Base-by-base conservation (phyloP, 2,888 invertebrate species). In the Andrena camellia region DNA sequence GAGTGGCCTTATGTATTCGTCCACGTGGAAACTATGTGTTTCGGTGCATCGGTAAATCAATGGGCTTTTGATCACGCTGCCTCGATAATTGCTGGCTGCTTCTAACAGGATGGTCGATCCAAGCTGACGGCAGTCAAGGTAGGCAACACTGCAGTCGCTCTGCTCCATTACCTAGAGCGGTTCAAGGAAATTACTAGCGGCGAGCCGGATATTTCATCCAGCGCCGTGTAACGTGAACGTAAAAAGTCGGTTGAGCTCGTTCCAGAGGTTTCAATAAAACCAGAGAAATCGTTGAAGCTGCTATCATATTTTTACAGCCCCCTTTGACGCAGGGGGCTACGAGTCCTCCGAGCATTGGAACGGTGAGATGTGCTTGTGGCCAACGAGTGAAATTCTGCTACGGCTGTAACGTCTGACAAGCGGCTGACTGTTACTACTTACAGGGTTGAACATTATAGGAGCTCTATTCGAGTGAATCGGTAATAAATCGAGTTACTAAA, bases 51-150 rank as follows among this genome's bases (percentile, higher is more conserved):
- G 52, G 52, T 62, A 67, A 78, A 78, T 73, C 78, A 73, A 78
- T 67, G 52, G 60, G 67, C 78, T 78, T 78, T 67, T 60, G 78
- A 78, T 67, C 60, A 62, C 50, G 74, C 42, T 23, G 23, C 23
- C 42, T 74, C 78, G 74, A 78, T 78, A 78, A 78, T 78, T 73
- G 74, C 66, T 62, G 42, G 35, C 52, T 20, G 78, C 60, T 67
- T 67, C 74, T 67, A 74, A 67, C 78, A 60, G 67, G 31, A 50
- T 26, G 29, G 60, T 29, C 26, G 33, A 57, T 64, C 52, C n/a
- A 29, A 42, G n/a, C 10, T 68, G 62, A 10, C 68, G 17, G 35
- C n/a, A 52, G 78, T 67, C 60, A 17, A 78, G 35, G 66, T 50
- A 23, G 67, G 60, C 33, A 67, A 42, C 33, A 48, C 31, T 31